Conservation (phyloP, 2,113 vertebrate species). For the Silurus asotus region DNA sequence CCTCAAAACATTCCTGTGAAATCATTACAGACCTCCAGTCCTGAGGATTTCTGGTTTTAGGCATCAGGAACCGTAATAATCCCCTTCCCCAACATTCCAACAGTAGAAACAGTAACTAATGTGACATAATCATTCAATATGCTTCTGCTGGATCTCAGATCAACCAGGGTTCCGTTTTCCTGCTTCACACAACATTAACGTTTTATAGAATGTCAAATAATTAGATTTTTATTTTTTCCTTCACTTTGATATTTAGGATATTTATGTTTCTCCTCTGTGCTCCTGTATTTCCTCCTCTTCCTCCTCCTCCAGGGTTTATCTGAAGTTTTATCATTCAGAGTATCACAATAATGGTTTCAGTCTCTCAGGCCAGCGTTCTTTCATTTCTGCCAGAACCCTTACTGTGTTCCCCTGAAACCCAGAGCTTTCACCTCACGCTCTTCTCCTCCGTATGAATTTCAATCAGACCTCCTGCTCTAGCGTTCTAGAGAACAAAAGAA, state of each 20-base stretch:
- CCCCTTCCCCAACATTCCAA: no score
- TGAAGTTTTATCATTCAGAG: no score
- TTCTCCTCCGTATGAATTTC: slow-evolving; percentile 42
- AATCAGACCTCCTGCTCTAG: slow-evolving; percentile 29
- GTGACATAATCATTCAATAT: not conserved
- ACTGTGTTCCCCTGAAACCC: not conserved
- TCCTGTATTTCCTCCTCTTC: not conserved
- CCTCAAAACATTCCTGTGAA: not conserved
- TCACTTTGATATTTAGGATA: no score
- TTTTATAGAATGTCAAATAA: no score
- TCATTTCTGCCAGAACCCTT: not conserved
- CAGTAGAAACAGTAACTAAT: not conserved
- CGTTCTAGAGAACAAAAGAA: slow-evolving; percentile 13
- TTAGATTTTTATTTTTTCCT: no score
- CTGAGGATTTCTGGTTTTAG: not conserved
- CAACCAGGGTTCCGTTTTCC: no score
- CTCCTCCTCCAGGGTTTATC: not conserved
- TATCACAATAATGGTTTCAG: no score
- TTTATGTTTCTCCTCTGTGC: not conserved
- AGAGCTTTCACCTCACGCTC: not conserved
- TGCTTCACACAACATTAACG: no score
- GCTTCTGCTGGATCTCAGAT: no score
- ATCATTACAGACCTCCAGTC: not conserved
- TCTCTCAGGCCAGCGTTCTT: not conserved
- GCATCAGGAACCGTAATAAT: not conserved